Evolutionary conservation across 1,140 invertebrate genomes (phyloP).

Genomic region (Linepithema humile): DNA sequence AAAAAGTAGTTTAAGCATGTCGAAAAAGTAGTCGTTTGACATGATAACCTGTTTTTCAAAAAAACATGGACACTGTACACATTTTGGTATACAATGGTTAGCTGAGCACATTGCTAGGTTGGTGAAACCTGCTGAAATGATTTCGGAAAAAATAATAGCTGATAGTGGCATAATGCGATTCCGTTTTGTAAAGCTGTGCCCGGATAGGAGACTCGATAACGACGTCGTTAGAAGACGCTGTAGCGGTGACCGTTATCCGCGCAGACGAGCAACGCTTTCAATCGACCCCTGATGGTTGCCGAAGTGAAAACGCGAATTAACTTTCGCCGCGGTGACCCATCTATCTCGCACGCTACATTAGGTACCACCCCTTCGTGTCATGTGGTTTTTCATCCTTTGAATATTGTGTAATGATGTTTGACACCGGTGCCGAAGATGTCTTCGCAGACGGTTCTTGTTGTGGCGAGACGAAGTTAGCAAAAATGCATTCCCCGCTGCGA

Average conservation of each 20-base stretch:
- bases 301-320: constrained; percentile 76
- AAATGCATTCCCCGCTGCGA: constrained; percentile 43
- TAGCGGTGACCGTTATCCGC: constrained; percentile 68
- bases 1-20: neutral
- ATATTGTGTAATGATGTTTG: constrained; percentile 75
- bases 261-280: constrained; percentile 68
- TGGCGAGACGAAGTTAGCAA: neutral
- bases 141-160: constrained; percentile 4
- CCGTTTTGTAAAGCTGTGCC: constrained; percentile 43
- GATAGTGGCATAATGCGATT: constrained; percentile 58
- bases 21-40: neutral
- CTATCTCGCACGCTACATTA: constrained; percentile 77
- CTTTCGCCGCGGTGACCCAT: constrained; percentile 72
- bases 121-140: neutral
- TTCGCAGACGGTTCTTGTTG: constrained; percentile 19
- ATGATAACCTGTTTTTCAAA: neutral
- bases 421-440: constrained; percentile 64
- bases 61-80: neutral
- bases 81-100: neutral
- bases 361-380: constrained; percentile 66
- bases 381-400: constrained; percentile 74
- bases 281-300: constrained; percentile 67
- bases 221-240: constrained; percentile 70
- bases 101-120: neutral
- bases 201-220: constrained; percentile 68